phyloP scores from a whole-genome alignment of 2,113 vertebrate genomes.

The Mormyrus iriodes region DNA sequence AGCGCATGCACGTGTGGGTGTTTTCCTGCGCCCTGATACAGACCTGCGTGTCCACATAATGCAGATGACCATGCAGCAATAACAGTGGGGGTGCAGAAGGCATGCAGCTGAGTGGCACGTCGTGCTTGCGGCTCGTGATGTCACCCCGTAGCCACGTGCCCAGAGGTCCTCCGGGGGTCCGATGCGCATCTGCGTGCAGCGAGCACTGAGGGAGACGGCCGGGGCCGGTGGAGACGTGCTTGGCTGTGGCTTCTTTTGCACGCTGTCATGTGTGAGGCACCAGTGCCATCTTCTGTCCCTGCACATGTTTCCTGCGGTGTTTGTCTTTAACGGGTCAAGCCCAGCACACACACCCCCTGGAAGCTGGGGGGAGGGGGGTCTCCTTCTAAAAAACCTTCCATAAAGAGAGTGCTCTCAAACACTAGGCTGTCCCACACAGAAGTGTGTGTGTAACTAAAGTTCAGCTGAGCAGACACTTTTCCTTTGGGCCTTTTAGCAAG shows the following conservation, averaged over 20 bases:
- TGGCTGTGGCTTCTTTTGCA: background rate
- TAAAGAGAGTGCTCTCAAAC: background rate
- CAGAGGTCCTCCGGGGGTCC: background rate
- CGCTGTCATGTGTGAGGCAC: constrained; percentile 33
- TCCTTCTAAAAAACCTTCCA: background rate
- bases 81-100: background rate
- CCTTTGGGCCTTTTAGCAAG: background rate
- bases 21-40: background rate
- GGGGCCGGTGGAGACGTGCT: background rate
- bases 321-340: constrained; percentile 1
- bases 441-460: background rate
- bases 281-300: constrained; percentile 44
- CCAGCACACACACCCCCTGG: background rate
- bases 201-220: background rate
- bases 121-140: background rate
- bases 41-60: background rate
- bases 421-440: background rate
- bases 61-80: background rate
- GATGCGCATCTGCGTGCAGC: background rate
- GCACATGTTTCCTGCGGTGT: constrained; percentile 20
- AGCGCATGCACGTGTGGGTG: background rate
- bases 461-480: background rate
- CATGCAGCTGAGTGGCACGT: background rate
- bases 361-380: background rate
- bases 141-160: background rate